Conservation (phyloP, 2,113 vertebrate genomes). For the Elanoides forficatus region DNA sequence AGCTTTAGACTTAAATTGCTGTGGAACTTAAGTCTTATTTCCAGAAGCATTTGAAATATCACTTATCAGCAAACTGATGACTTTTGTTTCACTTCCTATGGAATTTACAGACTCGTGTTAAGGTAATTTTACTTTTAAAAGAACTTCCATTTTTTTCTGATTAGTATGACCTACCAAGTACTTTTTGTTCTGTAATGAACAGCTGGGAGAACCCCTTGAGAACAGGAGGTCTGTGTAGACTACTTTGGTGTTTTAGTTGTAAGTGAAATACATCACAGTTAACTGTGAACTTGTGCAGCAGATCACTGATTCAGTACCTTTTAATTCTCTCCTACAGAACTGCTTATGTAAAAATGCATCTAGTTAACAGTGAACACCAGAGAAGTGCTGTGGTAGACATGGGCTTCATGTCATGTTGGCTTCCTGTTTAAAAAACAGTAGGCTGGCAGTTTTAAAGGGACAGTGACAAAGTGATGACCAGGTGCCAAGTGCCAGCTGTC, state of each 20-base stretch:
- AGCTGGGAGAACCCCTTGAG: neutral
- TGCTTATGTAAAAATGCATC: neutral
- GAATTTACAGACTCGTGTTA: neutral
- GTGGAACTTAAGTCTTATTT: neutral
- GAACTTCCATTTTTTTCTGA: neutral
- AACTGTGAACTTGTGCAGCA: neutral
- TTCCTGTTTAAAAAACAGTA: constrained; percentile 27
- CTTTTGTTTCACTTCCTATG: constrained; percentile 66
- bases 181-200: constrained; percentile 5
- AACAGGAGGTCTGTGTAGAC: neutral
- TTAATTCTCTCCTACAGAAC: neutral
- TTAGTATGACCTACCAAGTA: neutral
- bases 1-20: neutral
- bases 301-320: neutral
- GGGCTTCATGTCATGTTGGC: neutral
- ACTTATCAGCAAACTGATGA: neutral
- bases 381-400: neutral
- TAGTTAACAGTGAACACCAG: neutral
- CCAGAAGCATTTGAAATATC: neutral
- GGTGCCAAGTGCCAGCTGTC: constrained; percentile 44
- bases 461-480: constrained; percentile 45
- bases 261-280: neutral
- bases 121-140: neutral
- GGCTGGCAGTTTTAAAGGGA: neutral
- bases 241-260: neutral